Evolutionary conservation across 1,140 invertebrate genomes (phyloP).

Genomic region (Euwallacea fornicatus): DNA sequence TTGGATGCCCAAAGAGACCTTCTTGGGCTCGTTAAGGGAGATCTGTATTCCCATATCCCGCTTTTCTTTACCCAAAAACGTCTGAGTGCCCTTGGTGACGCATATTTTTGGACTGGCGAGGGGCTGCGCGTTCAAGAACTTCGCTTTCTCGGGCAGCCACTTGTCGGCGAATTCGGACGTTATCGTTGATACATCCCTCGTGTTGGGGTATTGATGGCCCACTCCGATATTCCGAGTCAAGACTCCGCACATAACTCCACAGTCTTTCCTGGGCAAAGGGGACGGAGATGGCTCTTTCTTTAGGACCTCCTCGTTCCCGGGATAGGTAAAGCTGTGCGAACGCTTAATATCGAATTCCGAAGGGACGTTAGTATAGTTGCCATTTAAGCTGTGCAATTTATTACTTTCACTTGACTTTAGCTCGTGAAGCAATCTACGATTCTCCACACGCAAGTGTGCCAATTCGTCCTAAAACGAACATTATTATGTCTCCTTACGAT

Average conservation of each 20-base stretch:
- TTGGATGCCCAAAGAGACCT: not conserved
- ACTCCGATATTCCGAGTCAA: conserved; percentile 68
- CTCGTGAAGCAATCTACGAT: conserved; percentile 64
- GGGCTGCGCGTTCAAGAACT: conserved; percentile 44
- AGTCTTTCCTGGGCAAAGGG: conserved; percentile 58
- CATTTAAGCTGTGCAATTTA: conserved; percentile 54
- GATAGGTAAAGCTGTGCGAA: conserved; percentile 43
- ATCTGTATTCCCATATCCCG: conserved; percentile 50
- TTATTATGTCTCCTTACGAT: too few relatives aligned
- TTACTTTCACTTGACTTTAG: conserved; percentile 55
- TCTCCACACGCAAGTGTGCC: conserved; percentile 73
- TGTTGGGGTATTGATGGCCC: conserved; percentile 56
- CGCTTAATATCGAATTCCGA: conserved; percentile 36
- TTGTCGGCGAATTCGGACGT: conserved; percentile 46
- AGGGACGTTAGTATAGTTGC: conserved; percentile 43
- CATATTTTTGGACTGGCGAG: conserved; percentile 44
- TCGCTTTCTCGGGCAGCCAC: conserved; percentile 50
- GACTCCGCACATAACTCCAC: conserved; percentile 67
- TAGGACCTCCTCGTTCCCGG: conserved; percentile 36
- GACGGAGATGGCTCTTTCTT: conserved; percentile 39
- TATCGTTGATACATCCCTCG: conserved; percentile 51
- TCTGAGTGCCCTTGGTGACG: conserved; percentile 48
- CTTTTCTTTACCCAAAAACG: conserved; percentile 45
- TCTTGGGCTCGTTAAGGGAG: conserved; percentile 20
- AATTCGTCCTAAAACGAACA: conserved; percentile 57